Evolutionary conservation across 2,113 vertebrate species (phyloP).

Genomic region (Sus scrofa): DNA sequence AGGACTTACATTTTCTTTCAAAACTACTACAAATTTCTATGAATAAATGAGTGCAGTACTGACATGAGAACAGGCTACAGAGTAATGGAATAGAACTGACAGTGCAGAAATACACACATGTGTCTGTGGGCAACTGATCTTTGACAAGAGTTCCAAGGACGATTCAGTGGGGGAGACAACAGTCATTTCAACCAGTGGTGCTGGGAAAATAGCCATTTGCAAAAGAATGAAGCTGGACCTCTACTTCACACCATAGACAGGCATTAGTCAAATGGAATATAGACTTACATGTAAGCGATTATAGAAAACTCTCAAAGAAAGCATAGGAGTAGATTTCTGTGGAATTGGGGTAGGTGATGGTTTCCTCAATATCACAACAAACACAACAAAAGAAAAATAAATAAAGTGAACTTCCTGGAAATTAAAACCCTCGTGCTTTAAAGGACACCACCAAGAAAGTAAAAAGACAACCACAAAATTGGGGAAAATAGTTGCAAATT

Average conservation of each 20-base stretch:
- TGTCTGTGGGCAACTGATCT: neutral
- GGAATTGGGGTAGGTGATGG: neutral
- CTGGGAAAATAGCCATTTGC: too few species aligned
- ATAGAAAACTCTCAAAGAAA: neutral
- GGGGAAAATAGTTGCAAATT: neutral
- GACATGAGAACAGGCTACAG: neutral
- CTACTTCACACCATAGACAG: neutral
- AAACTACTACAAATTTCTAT: neutral
- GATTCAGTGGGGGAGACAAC: neutral
- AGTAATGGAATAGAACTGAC: neutral
- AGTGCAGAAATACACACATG: neutral
- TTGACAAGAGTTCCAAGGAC: neutral
- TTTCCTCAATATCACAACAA: neutral
- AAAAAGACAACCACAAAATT: neutral
- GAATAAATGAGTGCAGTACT: neutral
- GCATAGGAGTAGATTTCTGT: neutral
- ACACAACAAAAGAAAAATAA: neutral
- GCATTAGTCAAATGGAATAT: neutral
- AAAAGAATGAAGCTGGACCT: neutral
- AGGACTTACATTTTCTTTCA: neutral
- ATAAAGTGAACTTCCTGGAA: neutral
- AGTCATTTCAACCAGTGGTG: neutral
- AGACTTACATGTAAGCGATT: neutral
- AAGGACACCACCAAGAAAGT: neutral
- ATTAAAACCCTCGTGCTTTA: neutral